Evolutionary conservation across 2,888 invertebrate genomes (phyloP).

Genomic region (Gnatocerus cornutus): DNA sequence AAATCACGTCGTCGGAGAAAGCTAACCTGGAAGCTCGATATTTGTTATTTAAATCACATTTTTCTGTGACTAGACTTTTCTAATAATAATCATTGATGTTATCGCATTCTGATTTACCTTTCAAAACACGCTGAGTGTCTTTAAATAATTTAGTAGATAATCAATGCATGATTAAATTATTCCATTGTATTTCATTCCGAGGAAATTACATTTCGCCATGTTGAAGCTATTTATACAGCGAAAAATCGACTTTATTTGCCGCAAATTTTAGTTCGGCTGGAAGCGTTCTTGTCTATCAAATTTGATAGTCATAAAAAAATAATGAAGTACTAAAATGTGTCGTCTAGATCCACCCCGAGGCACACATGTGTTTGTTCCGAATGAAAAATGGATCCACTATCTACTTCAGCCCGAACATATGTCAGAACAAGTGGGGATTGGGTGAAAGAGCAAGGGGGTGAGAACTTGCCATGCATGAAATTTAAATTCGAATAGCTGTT

Average conservation of each 20-base stretch:
- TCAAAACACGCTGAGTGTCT: constrained; percentile 38
- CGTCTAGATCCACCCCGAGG: constrained; percentile 33
- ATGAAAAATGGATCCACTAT: constrained; percentile 49
- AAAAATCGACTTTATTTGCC: not conserved
- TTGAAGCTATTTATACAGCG: constrained; percentile 5
- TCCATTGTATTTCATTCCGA: constrained; percentile 23
- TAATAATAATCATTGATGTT: constrained; percentile 45
- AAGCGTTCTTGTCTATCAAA: constrained; percentile 20
- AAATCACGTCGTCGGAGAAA: constrained; percentile 48
- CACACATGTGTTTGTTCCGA: constrained; percentile 45
- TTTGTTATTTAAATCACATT: constrained; percentile 46
- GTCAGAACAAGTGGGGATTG: constrained; percentile 45
- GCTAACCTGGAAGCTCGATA: constrained; percentile 40
- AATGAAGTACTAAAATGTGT: constrained; percentile 43
- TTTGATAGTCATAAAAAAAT: constrained; percentile 34
- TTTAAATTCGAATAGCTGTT: constrained; percentile 28
- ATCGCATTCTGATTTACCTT: constrained; percentile 45
- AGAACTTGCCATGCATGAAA: constrained; percentile 37
- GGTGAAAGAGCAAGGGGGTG: constrained; percentile 38
- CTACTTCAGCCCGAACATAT: constrained; percentile 46
- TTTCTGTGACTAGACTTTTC: constrained; percentile 46
- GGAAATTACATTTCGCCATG: constrained; percentile 20
- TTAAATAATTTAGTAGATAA: constrained; percentile 44
- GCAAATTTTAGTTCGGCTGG: not conserved
- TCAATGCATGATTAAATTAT: constrained; percentile 41